Conservation (phyloP, 2,888 invertebrate genomes). For the Troides aeacus region DNA sequence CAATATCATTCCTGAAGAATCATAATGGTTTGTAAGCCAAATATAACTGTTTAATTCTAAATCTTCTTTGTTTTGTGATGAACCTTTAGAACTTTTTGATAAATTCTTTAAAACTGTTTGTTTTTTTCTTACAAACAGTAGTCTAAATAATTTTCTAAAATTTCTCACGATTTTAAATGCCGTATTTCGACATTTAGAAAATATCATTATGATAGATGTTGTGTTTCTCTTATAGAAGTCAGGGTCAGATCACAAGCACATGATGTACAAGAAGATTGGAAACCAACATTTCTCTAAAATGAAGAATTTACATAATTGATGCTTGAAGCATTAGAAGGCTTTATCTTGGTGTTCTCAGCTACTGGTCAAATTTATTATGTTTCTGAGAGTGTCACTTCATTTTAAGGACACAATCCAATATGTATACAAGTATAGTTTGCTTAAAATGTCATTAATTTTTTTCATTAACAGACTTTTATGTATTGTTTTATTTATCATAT, state of each 20-base stretch:
- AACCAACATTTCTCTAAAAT: slow-evolving; percentile 95
- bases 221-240: slow-evolving; percentile 82
- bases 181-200: too few species aligned
- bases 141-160: too few species aligned
- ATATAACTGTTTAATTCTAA: neutral
- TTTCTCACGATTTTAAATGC: too few species aligned
- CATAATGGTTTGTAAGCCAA: slow-evolving; percentile 87
- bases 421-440: neutral
- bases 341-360: slow-evolving; percentile 94
- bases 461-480: slow-evolving; percentile 31
- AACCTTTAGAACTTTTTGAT: neutral
- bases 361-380: slow-evolving; percentile 91
- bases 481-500: too few species aligned
- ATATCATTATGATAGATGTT: neutral
- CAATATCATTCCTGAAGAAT: slow-evolving; percentile 93
- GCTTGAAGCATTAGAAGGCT: slow-evolving; percentile 93
- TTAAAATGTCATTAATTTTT: neutral
- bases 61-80: too few species aligned
- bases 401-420: slow-evolving; percentile 92
- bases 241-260: slow-evolving; percentile 90
- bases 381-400: slow-evolving; percentile 94
- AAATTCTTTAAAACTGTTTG: neutral
- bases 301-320: slow-evolving; percentile 96
- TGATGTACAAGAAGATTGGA: slow-evolving; percentile 97
- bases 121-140: too few species aligned